These are phyloP conservation scores for Fulmarus glacialis DNA, from an alignment of 2,113 vertebrate genomes.

Conservation along the genomic window DNA sequence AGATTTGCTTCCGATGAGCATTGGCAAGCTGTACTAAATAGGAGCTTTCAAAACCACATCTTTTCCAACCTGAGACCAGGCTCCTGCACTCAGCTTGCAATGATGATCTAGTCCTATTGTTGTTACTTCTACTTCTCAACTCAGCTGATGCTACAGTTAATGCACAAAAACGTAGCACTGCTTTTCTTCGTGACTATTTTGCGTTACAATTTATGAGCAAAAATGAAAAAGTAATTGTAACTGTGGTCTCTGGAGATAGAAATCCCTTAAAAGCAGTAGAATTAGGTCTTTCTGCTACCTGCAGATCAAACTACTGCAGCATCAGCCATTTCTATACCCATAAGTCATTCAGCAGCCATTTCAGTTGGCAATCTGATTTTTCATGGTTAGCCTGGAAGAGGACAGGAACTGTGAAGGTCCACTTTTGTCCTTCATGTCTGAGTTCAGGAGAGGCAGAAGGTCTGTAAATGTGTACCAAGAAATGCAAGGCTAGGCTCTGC, in stretches of 20 bases:
- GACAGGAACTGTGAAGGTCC: not conserved
- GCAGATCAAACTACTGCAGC: constrained; percentile 2
- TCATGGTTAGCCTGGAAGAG: not conserved
- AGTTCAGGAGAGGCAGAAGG: not conserved
- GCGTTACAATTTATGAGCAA: not conserved
- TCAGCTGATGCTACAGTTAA: not conserved
- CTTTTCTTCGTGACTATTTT: not conserved
- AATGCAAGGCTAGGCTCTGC: not conserved
- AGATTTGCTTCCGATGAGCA: not conserved
- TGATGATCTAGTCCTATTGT: not conserved
- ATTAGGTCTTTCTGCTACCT: not conserved
- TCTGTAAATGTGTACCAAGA: not conserved
- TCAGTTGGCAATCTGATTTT: not conserved
- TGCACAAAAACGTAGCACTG: not conserved
- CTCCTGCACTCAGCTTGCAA: not conserved
- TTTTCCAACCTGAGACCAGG: not conserved
- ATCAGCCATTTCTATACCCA: not conserved
- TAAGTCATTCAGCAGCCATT: not conserved
- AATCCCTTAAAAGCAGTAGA: constrained; percentile 11
- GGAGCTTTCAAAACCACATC: not conserved
- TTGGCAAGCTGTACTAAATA: not conserved
- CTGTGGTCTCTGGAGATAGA: not conserved
- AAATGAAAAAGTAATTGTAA: not conserved
- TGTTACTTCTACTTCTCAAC: not conserved
- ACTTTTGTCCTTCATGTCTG: not conserved